Evolutionary conservation across 2,888 invertebrate genomes (phyloP).

Genomic region (Lottia scabra): DNA sequence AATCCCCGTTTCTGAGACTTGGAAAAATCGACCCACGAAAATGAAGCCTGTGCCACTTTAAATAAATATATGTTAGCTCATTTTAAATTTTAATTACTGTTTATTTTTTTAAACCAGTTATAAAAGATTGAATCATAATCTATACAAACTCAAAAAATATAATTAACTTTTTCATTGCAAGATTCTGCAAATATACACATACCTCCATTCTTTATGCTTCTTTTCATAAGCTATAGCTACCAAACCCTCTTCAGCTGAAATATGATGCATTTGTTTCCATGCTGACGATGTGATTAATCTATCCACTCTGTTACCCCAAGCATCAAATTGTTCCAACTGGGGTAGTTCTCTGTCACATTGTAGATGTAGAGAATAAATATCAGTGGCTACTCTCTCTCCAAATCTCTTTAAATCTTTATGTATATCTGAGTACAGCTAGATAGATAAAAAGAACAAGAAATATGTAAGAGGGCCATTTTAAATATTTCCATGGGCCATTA

Average conservation of each 20-base stretch:
- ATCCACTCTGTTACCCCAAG: slow-evolving; percentile 73
- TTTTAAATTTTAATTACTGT: no score
- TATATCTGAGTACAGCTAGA: slow-evolving; percentile 40
- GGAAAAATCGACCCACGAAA: no score
- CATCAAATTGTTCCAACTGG: slow-evolving; percentile 69
- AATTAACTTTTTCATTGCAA: background rate
- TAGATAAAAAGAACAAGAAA: no score
- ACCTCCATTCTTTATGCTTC: slow-evolving; percentile 67
- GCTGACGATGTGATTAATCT: slow-evolving; percentile 72
- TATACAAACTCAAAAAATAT: no score
- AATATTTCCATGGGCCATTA: no score
- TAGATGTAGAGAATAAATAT: slow-evolving; percentile 69
- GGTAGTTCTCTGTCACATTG: slow-evolving; percentile 72
- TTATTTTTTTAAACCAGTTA: no score
- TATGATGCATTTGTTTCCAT: slow-evolving; percentile 72
- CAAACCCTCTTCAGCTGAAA: slow-evolving; percentile 73
- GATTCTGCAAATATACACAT: background rate
- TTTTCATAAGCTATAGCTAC: slow-evolving; percentile 72
- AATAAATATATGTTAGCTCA: no score
- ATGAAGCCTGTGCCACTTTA: no score
- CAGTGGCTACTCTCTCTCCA: slow-evolving; percentile 71
- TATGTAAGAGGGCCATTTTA: no score
- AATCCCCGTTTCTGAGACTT: no score
- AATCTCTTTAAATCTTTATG: slow-evolving; percentile 70
- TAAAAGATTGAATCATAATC: no score